Conservation (phyloP, 1,140 invertebrate species). For the Papilio dardanus region DNA sequence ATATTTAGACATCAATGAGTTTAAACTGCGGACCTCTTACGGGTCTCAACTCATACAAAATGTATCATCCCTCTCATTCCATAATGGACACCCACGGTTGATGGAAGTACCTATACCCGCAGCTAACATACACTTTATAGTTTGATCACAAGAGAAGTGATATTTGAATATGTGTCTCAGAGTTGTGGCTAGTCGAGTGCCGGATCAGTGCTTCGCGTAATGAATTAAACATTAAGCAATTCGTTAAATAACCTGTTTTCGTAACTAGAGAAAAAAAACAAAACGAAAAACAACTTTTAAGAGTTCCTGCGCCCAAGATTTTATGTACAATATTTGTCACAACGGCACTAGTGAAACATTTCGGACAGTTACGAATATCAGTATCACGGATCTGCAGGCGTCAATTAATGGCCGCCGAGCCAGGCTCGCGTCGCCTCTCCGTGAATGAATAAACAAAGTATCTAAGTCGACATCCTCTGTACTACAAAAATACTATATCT, state of each 20-base stretch:
- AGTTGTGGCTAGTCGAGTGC: background rate
- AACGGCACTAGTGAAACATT: slow-evolving; percentile 24
- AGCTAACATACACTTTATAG: background rate
- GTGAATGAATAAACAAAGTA: slow-evolving; percentile 28
- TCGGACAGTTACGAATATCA: slow-evolving; percentile 21
- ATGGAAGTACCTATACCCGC: background rate
- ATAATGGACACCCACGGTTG: background rate
- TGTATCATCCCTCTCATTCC: too few species aligned
- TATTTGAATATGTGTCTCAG: slow-evolving; percentile 3
- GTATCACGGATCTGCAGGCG: slow-evolving; percentile 14
- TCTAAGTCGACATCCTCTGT: background rate
- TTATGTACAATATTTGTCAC: slow-evolving; percentile 29
- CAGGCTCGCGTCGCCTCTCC: background rate
- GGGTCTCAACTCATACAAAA: too few species aligned
- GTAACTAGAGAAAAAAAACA: slow-evolving; percentile 18
- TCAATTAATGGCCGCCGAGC: slow-evolving; percentile 25
- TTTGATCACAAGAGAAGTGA: background rate
- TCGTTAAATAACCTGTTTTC: slow-evolving; percentile 25
- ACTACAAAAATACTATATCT: background rate
- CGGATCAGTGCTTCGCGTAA: slow-evolving; percentile 11
- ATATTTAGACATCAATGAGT: too few species aligned
- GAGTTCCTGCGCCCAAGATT: slow-evolving; percentile 14
- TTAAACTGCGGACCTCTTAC: too few species aligned
- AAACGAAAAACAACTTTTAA: slow-evolving; percentile 21
- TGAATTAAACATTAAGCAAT: slow-evolving; percentile 22